Evolutionary conservation across 2,888 invertebrate species (phyloP), one percentile per base, ranked within the genome.

Genomic region (Diabrotica balteata): DNA sequence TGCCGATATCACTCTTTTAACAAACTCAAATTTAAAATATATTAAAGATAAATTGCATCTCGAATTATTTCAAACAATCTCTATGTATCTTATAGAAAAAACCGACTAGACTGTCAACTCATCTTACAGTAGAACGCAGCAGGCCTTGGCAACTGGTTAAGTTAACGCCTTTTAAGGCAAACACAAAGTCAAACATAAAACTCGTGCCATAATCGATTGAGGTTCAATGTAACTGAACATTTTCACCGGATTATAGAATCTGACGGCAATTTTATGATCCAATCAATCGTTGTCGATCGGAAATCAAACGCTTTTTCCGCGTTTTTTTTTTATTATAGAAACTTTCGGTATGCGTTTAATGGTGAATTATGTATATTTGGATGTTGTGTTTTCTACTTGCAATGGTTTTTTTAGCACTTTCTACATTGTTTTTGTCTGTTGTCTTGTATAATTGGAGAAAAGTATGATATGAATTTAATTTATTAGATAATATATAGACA

Each of bases 131-230:
- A 57, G 59, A 47, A 17, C 42, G 32, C 43, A 57, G 10, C 9
- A 60, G 58, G 42, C 66, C 66, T 66, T 66, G 66, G 42, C 57
- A 55, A 62, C 57, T 17, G 32, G 47, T 46, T 45, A 47, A 58
- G 11, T n/a, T 44, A 60, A 42, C 17, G n/a, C 66, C 61, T 57
- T 66, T 57, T 66, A 66, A 62, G 66, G 66, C 46, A 52, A 62
- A 62, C 8, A 60, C 66, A 66, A 66, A 66, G 62, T 66, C 66
- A 45, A 61, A 57, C 54, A 53, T 60, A 60, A 61, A 61, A 66
- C 45, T 32, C 60, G 43, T 46, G 57, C 52, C 42, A 52, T 66
- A 62, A 66, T 62, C 49, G 58, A 62, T 62, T 62, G 46, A 49
- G 47, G 54, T 55, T 62, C 54, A 55, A 62, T 62, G 62, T 62